A percentile compares a stretch with the other conserved stretches of the same genome.
These are phyloP conservation scores for Sebastes vulpes DNA, from an alignment of 2,797 vertebrate genomes.

Conservation along the genomic window DNA sequence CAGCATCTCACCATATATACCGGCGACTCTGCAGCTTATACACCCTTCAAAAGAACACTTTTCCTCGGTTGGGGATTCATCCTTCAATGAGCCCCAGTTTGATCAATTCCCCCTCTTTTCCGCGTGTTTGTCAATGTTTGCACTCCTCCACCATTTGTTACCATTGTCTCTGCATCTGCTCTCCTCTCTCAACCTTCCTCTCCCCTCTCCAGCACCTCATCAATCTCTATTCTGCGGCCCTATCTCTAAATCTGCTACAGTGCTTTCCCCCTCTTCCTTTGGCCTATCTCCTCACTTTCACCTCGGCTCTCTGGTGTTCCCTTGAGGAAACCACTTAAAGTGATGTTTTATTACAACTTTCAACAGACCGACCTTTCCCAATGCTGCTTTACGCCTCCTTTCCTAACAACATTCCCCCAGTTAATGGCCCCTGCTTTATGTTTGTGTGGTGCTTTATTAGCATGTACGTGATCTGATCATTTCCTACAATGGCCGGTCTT, in stretches of 20 bases:
- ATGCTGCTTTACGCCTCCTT: not conserved
- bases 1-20: slow-evolving; percentile 7
- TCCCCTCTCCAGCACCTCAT: slow-evolving; percentile 40
- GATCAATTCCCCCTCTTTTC: slow-evolving; percentile 48
- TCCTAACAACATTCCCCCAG: not conserved
- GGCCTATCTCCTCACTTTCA: slow-evolving; percentile 34
- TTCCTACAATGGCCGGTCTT: not conserved
- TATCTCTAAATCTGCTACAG: slow-evolving; percentile 47
- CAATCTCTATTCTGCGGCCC: slow-evolving; percentile 61
- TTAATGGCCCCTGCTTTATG: not conserved
- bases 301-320: slow-evolving; percentile 15
- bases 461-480: not conserved
- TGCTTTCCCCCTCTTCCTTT: slow-evolving; percentile 28
- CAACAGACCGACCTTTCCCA: not conserved
- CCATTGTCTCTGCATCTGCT: slow-evolving; percentile 28
- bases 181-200: slow-evolving; percentile 2
- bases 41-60: not conserved
- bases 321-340: slow-evolving; percentile 44
- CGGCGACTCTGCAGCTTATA: slow-evolving; percentile 8
- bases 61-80: not conserved
- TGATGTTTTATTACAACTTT: slow-evolving; percentile 47
- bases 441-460: not conserved
- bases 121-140: slow-evolving; percentile 38
- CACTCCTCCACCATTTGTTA: slow-evolving; percentile 25
- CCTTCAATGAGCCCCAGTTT: slow-evolving; percentile 24